Evolutionary conservation across 2,113 vertebrate species (phyloP).

Genomic region (Cinclus cinclus): DNA sequence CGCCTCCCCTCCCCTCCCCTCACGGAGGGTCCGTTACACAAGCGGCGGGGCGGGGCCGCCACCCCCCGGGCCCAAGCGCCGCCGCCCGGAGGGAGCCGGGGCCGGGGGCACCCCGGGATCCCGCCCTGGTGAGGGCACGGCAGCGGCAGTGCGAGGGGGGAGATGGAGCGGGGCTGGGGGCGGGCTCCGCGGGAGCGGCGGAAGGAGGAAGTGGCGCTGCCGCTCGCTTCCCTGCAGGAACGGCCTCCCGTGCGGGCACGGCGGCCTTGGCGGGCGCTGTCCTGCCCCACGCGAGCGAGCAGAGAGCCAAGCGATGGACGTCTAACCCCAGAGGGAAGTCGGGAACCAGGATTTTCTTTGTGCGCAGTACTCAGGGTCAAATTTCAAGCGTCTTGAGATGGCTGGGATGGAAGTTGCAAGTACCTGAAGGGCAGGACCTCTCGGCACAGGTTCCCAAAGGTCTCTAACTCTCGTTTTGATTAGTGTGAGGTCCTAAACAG

Average conservation of each 20-base stretch:
- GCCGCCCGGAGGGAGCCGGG: too few species aligned
- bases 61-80: too few species aligned
- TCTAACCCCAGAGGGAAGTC: too few species aligned
- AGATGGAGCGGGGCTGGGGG: background rate
- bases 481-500: background rate
- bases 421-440: background rate
- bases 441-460: background rate
- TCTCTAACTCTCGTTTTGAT: background rate
- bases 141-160: background rate
- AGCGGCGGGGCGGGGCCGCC: background rate
- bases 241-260: background rate
- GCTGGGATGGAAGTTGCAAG: background rate
- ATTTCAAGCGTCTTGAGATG: background rate
- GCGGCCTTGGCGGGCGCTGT: background rate
- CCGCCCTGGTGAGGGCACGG: background rate
- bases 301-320: background rate
- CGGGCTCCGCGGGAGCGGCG: background rate
- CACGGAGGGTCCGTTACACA: background rate
- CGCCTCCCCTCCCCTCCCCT: too few species aligned
- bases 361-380: background rate
- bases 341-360: background rate
- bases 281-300: fast-evolving
- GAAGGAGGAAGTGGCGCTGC: slow-evolving; percentile 13
- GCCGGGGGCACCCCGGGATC: too few species aligned
- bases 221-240: fast-evolving